Conservation (phyloP, 2,113 vertebrate species). For the Solenodon paradoxus region DNA sequence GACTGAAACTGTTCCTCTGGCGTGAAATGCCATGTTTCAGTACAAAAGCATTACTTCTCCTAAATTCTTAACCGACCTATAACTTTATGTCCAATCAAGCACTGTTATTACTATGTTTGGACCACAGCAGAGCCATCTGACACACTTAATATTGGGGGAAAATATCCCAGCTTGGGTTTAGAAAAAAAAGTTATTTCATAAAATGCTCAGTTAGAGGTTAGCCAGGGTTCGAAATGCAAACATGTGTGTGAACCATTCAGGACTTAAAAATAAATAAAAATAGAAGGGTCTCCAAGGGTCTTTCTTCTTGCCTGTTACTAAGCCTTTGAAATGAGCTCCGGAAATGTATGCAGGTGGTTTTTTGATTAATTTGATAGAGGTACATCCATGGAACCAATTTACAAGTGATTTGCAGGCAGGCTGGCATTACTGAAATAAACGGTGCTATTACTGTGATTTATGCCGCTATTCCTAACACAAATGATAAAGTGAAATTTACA, state of each 20-base stretch:
- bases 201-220: background rate
- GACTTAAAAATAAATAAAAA: conserved; percentile 62
- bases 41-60: conserved; percentile 27
- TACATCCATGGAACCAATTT: conserved; percentile 74
- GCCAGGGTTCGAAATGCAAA: conserved; percentile 48
- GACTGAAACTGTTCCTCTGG: background rate
- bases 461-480: conserved; percentile 73
- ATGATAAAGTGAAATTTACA: conserved; percentile 75
- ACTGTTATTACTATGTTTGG: conserved; percentile 4
- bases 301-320: conserved; percentile 30
- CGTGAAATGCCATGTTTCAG: conserved; percentile 4
- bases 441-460: conserved; percentile 74
- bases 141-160: conserved; percentile 9
- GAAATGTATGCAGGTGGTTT: conserved; percentile 64
- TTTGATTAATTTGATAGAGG: conserved; percentile 76
- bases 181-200: background rate
- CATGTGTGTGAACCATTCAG: background rate
- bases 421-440: conserved; percentile 75
- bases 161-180: conserved; percentile 10
- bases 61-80: conserved; percentile 42
- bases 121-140: conserved; percentile 49
- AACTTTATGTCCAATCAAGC: conserved; percentile 46
- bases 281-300: conserved; percentile 44
- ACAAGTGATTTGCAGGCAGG: conserved; percentile 70
- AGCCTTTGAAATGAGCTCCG: conserved; percentile 55